phyloP scores from a whole-genome alignment of 2,797 vertebrate genomes.

The Gymnocypris eckloni region DNA sequence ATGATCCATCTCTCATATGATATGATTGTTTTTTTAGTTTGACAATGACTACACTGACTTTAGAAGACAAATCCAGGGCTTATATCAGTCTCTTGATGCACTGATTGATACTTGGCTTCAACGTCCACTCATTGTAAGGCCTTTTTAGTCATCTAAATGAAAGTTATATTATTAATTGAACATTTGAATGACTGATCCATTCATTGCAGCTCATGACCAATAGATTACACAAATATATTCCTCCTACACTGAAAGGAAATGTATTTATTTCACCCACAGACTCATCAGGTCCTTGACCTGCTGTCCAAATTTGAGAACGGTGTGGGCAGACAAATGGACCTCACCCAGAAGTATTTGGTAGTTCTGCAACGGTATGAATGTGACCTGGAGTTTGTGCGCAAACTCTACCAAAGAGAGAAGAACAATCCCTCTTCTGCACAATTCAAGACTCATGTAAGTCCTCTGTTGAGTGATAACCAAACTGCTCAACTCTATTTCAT shows the following conservation, averaged over 20 bases:
- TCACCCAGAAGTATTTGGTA: conserved; percentile 73
- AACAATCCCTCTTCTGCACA: conserved; percentile 79
- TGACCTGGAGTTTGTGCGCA: conserved; percentile 81
- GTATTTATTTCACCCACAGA: conserved; percentile 66
- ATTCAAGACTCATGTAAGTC: conserved; percentile 80
- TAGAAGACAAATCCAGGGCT: conserved; percentile 76
- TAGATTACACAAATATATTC: neutral
- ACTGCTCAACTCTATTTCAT: neutral
- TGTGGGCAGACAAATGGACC: conserved; percentile 73
- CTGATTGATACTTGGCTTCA: conserved; percentile 83
- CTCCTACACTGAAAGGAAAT: neutral
- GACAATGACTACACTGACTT: conserved; percentile 85
- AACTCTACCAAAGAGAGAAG: conserved; percentile 80
- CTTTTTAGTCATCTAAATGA: neutral
- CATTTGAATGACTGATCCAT: neutral
- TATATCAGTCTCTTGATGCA: conserved; percentile 79
- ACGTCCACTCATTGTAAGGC: conserved; percentile 76
- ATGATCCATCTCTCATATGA: neutral
- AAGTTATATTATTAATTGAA: conserved; percentile 35
- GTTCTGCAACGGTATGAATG: conserved; percentile 78
- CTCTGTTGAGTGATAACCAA: neutral
- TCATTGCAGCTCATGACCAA: neutral
- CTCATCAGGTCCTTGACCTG: conserved; percentile 79
- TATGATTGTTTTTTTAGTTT: conserved; percentile 76
- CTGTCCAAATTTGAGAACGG: conserved; percentile 77